phyloP scores from a whole-genome alignment of 1,140 invertebrate genomes.

The Piezodorus guildinii region DNA sequence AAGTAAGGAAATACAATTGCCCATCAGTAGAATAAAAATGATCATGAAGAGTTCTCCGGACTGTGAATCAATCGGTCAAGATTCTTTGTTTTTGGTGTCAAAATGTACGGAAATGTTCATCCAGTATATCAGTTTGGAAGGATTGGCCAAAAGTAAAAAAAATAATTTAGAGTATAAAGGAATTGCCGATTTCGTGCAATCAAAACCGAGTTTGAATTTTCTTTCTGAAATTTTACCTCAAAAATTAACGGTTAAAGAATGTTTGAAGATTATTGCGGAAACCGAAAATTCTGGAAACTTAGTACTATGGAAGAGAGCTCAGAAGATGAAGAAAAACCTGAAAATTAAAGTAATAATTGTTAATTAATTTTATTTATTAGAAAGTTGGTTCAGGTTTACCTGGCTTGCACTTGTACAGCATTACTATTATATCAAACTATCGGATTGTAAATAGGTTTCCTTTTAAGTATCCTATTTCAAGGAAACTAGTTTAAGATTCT shows the following conservation, averaged over 20 bases:
- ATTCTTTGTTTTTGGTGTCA: constrained; percentile 55
- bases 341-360: too few relatives aligned
- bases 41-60: constrained; percentile 81
- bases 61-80: constrained; percentile 61
- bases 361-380: too few relatives aligned
- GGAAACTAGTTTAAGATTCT: too few relatives aligned
- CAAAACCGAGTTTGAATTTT: constrained; percentile 12
- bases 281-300: neutral
- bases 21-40: constrained; percentile 60
- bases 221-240: constrained; percentile 17
- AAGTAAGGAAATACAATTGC: constrained; percentile 36
- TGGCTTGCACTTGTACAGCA: too few relatives aligned
- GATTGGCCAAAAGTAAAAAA: neutral
- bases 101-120: constrained; percentile 48
- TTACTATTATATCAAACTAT: too few relatives aligned
- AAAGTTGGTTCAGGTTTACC: too few relatives aligned
- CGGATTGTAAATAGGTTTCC: too few relatives aligned
- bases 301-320: neutral
- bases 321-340: neutral
- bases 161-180: constrained; percentile 21
- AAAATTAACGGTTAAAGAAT: constrained; percentile 11
- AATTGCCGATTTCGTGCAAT: constrained; percentile 18
- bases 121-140: constrained; percentile 35
- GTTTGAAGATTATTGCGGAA: constrained; percentile 2
- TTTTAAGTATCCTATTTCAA: too few relatives aligned